Conservation (phyloP, 2,888 invertebrate species). For the Lithophane ornitopus region DNA sequence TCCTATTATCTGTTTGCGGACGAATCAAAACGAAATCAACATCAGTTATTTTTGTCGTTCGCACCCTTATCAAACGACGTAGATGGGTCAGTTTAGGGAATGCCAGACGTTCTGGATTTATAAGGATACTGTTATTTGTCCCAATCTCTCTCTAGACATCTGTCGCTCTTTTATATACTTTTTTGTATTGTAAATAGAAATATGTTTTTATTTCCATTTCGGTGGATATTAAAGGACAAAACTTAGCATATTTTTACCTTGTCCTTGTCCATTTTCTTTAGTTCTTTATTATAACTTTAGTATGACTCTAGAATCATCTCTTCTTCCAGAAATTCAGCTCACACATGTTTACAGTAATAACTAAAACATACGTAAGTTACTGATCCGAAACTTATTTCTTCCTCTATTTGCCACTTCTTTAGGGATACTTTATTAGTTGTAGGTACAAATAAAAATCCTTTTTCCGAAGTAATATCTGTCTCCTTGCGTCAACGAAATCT, state of each 20-base stretch:
- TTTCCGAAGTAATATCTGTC: constrained; percentile 51
- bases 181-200: constrained; percentile 2
- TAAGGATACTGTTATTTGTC: constrained; percentile 36
- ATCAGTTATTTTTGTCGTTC: constrained; percentile 86
- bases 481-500: constrained; percentile 63
- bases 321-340: neutral
- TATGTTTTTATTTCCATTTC: constrained; percentile 28
- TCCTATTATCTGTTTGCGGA: constrained; percentile 84
- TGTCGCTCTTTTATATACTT: constrained; percentile 20
- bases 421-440: constrained; percentile 32
- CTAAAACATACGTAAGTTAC: constrained; percentile 10
- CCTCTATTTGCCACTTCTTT: constrained; percentile 38
- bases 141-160: constrained; percentile 18
- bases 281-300: neutral
- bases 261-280: neutral
- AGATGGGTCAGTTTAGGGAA: constrained; percentile 77
- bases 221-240: constrained; percentile 15
- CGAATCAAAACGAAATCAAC: constrained; percentile 89
- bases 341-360: neutral
- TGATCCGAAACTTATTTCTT: constrained; percentile 21
- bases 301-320: neutral
- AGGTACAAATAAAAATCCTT: constrained; percentile 36
- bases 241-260: neutral
- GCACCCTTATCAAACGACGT: constrained; percentile 84
- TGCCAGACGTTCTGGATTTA: constrained; percentile 44